phyloP scores from a whole-genome alignment of 2,797 vertebrate genomes.

The Muraenolepis orangiensis region DNA sequence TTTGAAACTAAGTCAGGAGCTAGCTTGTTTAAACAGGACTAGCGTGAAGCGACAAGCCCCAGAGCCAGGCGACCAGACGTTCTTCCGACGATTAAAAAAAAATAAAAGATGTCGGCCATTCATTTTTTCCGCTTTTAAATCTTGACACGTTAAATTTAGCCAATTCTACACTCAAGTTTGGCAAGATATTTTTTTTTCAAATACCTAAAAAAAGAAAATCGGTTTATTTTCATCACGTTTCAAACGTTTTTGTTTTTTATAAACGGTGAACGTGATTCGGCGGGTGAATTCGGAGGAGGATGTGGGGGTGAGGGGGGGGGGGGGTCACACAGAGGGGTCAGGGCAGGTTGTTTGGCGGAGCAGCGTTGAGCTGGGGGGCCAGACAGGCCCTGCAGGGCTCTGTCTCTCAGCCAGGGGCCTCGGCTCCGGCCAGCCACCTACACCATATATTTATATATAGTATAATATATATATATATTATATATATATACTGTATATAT shows the following conservation, averaged over 20 bases:
- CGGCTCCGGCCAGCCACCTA: conserved; percentile 61
- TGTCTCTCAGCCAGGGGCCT: conserved; percentile 55
- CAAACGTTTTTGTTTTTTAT: not conserved
- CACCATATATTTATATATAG: conserved; percentile 23
- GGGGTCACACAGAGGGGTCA: too few relatives aligned
- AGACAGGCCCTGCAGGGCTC: conserved; percentile 63
- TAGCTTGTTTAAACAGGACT: conserved; percentile 50
- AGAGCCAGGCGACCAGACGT: conserved; percentile 27
- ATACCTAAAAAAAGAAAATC: not conserved
- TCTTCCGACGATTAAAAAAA: conserved; percentile 40
- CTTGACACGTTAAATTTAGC: conserved; percentile 15
- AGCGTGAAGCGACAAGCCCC: conserved; percentile 50
- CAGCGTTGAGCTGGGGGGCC: conserved; percentile 63
- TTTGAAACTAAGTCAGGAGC: conserved; percentile 56
- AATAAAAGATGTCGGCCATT: conserved; percentile 49
- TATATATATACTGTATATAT: not conserved
- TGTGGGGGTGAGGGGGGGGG: too few relatives aligned
- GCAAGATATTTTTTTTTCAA: too few relatives aligned
- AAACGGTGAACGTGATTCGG: conserved; percentile 1
- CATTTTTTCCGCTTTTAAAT: conserved; percentile 22
- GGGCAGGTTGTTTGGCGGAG: conserved; percentile 48
- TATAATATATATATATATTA: conserved; percentile 29
- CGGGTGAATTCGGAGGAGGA: conserved; percentile 36
- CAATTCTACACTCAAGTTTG: not conserved
- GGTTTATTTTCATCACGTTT: not conserved